Conservation (phyloP, 1,140 invertebrate genomes). For the Drosophila grimshawi region DNA sequence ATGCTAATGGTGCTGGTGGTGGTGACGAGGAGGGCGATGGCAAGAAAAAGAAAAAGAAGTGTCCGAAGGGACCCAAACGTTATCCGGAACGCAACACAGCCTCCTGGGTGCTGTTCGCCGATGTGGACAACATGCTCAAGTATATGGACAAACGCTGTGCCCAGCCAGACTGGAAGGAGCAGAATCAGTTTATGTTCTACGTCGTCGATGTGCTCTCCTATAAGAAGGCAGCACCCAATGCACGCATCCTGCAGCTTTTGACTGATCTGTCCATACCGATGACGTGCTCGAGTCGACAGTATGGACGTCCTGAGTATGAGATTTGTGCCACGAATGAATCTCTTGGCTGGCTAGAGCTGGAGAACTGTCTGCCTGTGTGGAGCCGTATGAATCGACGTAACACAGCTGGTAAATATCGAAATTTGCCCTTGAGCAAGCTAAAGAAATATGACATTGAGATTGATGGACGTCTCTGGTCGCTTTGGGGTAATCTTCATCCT, state of each 20-base stretch:
- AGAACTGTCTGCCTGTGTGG: conserved; percentile 85
- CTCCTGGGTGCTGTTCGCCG: conserved; percentile 77
- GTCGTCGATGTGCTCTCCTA: conserved; percentile 68
- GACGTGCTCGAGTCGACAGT: conserved; percentile 60
- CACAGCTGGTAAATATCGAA: conserved; percentile 85
- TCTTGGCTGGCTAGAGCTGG: conserved; percentile 86
- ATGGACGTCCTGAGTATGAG: conserved; percentile 67
- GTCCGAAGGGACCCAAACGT: conserved; percentile 59
- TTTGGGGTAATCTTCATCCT: conserved; percentile 87
- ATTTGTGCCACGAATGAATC: conserved; percentile 85
- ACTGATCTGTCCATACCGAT: conserved; percentile 75
- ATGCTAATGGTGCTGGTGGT: background rate
- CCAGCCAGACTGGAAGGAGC: conserved; percentile 65
- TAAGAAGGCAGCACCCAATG: conserved; percentile 72
- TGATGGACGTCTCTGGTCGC: conserved; percentile 86
- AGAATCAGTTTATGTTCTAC: conserved; percentile 66
- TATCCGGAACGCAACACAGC: conserved; percentile 77
- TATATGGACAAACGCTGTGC: conserved; percentile 62
- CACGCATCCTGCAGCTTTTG: conserved; percentile 70
- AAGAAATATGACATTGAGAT: conserved; percentile 88
- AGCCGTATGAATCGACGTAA: conserved; percentile 85
- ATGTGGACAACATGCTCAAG: conserved; percentile 58
- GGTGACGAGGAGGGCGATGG: conserved; percentile 37
- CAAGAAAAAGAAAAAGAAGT: conserved; percentile 52
- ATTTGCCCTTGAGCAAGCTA: conserved; percentile 85